Evolutionary conservation across 2,113 vertebrate species (phyloP).

Genomic region (Notarius quadriscutis): DNA sequence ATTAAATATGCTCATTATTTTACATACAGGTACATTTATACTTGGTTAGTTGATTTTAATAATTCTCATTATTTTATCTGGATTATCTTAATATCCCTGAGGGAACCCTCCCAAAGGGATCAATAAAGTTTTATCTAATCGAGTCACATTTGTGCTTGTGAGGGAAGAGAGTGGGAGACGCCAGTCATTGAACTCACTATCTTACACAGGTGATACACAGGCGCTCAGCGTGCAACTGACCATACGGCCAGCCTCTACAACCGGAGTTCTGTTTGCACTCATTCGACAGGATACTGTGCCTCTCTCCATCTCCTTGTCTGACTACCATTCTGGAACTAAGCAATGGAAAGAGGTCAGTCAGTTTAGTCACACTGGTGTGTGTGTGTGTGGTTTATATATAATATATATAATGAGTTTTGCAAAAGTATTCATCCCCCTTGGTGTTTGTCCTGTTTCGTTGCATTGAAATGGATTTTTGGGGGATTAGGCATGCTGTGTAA

Average conservation of each 20-base stretch:
- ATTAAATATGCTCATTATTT: background rate
- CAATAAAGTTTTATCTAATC: too few relatives aligned
- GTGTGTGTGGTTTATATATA: too few relatives aligned
- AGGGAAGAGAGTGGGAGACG: background rate
- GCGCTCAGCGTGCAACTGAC: conserved; percentile 77
- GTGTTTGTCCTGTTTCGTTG: too few relatives aligned
- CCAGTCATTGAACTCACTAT: background rate
- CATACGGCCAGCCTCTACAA: conserved; percentile 82
- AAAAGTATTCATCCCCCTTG: too few relatives aligned
- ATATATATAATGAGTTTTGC: background rate
- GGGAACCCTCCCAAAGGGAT: too few relatives aligned
- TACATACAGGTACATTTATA: background rate
- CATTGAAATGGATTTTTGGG: too few relatives aligned
- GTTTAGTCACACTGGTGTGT: background rate
- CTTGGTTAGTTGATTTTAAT: background rate
- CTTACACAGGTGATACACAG: conserved; percentile 66
- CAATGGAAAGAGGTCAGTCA: conserved; percentile 83
- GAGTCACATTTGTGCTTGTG: background rate
- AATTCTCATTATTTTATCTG: too few relatives aligned
- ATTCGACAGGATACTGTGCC: conserved; percentile 79
- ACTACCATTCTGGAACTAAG: conserved; percentile 84
- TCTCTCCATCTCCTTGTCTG: conserved; percentile 83
- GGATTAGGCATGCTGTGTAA: too few relatives aligned
- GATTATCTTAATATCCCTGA: too few relatives aligned
- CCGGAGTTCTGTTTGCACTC: conserved; percentile 86